Percentiles rank a stretch among this genome's conserved stretches.
Evolutionary conservation across 2,888 invertebrate genomes (phyloP).

Genomic region (Acrobasis suavella): DNA sequence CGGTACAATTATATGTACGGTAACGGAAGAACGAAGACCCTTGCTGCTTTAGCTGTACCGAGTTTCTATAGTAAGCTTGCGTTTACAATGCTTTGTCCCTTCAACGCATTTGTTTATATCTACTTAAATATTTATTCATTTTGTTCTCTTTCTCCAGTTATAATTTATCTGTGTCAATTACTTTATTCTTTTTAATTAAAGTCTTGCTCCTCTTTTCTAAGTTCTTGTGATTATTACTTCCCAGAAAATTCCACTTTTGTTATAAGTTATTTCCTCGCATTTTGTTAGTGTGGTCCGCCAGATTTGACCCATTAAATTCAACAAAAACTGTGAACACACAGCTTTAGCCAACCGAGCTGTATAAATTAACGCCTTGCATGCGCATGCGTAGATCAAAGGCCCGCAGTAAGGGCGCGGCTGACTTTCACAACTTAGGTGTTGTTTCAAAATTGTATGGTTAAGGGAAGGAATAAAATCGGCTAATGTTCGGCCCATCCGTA

Average conservation of each 20-base stretch:
- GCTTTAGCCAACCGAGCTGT: conserved; percentile 38
- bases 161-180: not conserved
- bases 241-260: too few relatives aligned
- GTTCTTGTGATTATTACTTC: too few relatives aligned
- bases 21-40: conserved; percentile 29
- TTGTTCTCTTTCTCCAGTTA: not conserved
- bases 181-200: not conserved
- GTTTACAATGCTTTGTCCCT: not conserved
- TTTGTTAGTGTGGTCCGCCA: not conserved
- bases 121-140: not conserved
- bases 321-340: conserved; percentile 13
- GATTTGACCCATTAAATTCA: not conserved
- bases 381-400: conserved; percentile 39
- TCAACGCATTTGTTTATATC: too few relatives aligned
- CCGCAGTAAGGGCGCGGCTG: conserved; percentile 19
- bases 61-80: not conserved
- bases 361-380: conserved; percentile 30
- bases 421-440: conserved; percentile 15
- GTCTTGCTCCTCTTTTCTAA: not conserved
- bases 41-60: conserved; percentile 1
- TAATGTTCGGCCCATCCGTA: not conserved
- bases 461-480: not conserved
- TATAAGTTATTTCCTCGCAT: too few relatives aligned
- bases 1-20: conserved; percentile 33
- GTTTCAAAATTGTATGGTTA: conserved; percentile 12